phyloP scores from a whole-genome alignment of 2,797 vertebrate genomes.

The Enteromius treurensis region DNA sequence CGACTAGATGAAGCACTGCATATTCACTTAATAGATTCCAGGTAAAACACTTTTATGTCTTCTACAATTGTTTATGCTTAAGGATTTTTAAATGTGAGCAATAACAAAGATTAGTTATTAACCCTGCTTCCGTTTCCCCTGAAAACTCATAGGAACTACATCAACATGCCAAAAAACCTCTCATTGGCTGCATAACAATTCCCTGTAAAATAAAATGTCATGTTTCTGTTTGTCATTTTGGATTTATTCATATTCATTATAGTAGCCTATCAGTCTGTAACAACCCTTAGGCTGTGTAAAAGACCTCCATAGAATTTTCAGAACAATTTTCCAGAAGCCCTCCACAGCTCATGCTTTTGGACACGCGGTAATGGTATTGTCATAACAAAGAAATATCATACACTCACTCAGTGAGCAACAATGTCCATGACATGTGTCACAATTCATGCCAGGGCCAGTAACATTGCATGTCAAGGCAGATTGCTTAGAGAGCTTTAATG shows the following conservation, averaged over 20 bases:
- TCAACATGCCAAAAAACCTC: neutral
- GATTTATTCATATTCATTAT: neutral
- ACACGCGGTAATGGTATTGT: conserved; percentile 23
- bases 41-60: neutral
- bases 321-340: conserved; percentile 7
- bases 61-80: neutral
- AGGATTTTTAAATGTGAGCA: neutral
- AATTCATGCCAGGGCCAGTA: conserved; percentile 10
- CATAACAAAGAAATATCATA: conserved; percentile 38
- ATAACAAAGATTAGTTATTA: neutral
- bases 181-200: neutral
- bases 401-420: conserved; percentile 22
- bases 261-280: neutral
- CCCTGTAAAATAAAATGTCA: neutral
- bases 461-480: conserved; percentile 33
- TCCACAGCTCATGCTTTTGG: conserved; percentile 20
- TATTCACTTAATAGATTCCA: conserved; percentile 11
- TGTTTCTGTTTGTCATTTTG: neutral
- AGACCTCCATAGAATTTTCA: neutral
- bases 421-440: conserved; percentile 40
- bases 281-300: neutral
- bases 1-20: neutral
- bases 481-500: conserved; percentile 19
- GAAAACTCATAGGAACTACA: neutral
- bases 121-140: neutral